Percentiles rank a stretch among this genome's conserved stretches.
Evolutionary conservation across 2,888 invertebrate genomes (phyloP).

Genomic region (Allolobophora icterica): DNA sequence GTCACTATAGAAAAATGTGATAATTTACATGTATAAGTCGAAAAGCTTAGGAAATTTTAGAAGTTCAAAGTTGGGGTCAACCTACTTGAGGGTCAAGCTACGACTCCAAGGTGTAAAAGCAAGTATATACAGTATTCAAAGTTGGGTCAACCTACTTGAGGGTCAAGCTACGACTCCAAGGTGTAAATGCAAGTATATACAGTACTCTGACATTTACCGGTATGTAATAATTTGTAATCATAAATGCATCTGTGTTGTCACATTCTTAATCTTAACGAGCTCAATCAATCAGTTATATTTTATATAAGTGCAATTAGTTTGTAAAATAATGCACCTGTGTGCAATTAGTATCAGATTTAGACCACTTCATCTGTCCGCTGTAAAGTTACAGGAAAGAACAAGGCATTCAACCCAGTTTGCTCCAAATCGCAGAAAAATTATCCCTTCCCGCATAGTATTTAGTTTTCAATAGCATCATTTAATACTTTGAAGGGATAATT

Average conservation of each 20-base stretch:
- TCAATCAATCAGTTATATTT: neutral
- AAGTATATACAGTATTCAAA: neutral
- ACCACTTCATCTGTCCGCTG: too few relatives aligned
- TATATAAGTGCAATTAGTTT: neutral
- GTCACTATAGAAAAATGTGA: neutral
- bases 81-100: neutral
- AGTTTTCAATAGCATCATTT: neutral
- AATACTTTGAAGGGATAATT: too few relatives aligned
- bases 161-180: neutral
- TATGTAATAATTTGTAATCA: neutral
- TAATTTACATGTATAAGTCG: neutral
- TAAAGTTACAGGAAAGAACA: neutral
- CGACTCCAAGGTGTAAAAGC: neutral
- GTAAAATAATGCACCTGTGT: neutral
- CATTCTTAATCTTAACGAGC: neutral
- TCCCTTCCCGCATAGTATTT: neutral
- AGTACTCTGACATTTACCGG: neutral
- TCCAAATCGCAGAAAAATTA: neutral
- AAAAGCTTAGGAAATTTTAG: neutral
- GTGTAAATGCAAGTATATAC: neutral
- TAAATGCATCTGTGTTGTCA: neutral
- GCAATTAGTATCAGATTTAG: too few relatives aligned
- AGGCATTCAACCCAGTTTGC: neutral
- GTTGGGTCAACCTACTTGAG: neutral
- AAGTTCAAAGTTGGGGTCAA: neutral